Evolutionary conservation across 2,113 vertebrate genomes (phyloP).

Genomic region (Megaceryle torquata): DNA sequence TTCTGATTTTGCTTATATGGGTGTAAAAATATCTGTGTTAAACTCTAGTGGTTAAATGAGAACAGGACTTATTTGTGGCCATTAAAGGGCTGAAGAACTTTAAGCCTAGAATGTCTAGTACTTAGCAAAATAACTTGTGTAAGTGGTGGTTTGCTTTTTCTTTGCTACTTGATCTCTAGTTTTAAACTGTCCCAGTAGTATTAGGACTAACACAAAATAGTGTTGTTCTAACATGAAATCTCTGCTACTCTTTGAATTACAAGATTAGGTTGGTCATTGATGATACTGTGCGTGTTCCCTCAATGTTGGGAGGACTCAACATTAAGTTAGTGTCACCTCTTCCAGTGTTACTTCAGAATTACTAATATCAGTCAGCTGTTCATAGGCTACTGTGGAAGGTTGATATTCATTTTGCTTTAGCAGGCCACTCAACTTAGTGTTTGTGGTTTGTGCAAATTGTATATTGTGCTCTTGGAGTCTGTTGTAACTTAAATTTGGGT

Average conservation of each 20-base stretch:
- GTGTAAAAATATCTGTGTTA: background rate
- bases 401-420: background rate
- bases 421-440: background rate
- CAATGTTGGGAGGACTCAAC: background rate
- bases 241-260: background rate
- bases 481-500: background rate
- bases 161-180: background rate
- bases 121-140: background rate
- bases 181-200: background rate
- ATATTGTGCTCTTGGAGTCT: background rate
- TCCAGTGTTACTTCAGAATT: background rate
- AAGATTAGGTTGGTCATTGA: background rate
- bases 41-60: background rate
- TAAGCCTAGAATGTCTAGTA: background rate
- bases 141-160: background rate
- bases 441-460: background rate
- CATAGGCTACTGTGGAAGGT: background rate
- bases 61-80: background rate
- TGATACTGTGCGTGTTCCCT: background rate
- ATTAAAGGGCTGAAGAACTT: background rate
- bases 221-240: background rate
- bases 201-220: background rate
- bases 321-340: background rate
- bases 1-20: background rate
- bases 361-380: background rate